phyloP scores from a whole-genome alignment of 1,140 invertebrate species.

The Zelostemma sp. region DNA sequence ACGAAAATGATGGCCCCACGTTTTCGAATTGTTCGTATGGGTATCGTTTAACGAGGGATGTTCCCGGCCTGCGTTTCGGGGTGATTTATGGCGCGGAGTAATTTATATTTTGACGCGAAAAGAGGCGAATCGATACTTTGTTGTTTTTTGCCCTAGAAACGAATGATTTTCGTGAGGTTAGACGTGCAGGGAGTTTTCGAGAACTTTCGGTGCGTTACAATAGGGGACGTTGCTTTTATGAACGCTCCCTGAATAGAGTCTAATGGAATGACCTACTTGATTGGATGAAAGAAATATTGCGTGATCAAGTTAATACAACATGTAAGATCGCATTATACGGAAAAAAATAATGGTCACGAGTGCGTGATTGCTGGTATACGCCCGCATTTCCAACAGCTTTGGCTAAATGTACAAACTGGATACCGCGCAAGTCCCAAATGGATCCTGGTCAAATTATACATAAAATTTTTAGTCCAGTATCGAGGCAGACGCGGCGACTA shows the following conservation, averaged over 20 bases:
- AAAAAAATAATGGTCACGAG: not conserved
- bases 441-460: slow-evolving; percentile 34
- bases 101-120: slow-evolving; percentile 40
- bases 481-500: slow-evolving; percentile 20
- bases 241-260: not conserved
- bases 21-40: slow-evolving; percentile 23
- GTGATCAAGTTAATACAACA: slow-evolving; percentile 20
- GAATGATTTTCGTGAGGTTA: slow-evolving; percentile 18
- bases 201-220: slow-evolving; percentile 10
- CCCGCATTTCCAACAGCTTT: too few species aligned
- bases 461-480: slow-evolving; percentile 39
- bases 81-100: slow-evolving; percentile 37
- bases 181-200: slow-evolving; percentile 11
- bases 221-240: slow-evolving; percentile 19
- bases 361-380: too few species aligned
- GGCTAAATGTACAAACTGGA: slow-evolving; percentile 10
- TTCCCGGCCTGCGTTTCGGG: slow-evolving; percentile 20
- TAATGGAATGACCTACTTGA: slow-evolving; percentile 3
- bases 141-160: slow-evolving; percentile 24
- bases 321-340: not conserved
- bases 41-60: slow-evolving; percentile 33
- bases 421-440: slow-evolving; percentile 13
- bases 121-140: slow-evolving; percentile 35
- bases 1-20: slow-evolving; percentile 28
- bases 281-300: not conserved